Conservation (phyloP, 2,888 invertebrate genomes). For the Dysmachus trigonus region DNA sequence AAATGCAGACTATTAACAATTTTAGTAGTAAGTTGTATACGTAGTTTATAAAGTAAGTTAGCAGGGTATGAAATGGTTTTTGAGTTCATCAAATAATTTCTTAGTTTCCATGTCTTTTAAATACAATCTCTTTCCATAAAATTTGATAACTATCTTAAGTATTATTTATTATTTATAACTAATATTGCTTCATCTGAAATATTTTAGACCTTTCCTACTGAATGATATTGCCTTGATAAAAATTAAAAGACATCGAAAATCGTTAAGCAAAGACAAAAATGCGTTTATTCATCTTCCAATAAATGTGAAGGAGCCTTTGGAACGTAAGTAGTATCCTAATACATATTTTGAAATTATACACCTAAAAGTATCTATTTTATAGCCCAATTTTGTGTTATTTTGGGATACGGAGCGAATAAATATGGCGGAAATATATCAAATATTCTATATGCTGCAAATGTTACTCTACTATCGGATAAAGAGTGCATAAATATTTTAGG, state of each 20-base stretch:
- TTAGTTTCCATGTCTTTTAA: too few species aligned
- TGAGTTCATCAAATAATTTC: too few species aligned
- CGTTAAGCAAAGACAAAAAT: not conserved
- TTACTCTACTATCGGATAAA: slow-evolving; percentile 56
- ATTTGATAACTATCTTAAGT: too few species aligned
- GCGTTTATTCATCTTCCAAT: not conserved
- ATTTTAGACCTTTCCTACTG: slow-evolving; percentile 56
- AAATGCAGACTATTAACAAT: too few species aligned
- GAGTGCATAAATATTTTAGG: slow-evolving; percentile 58
- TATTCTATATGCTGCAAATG: slow-evolving; percentile 56
- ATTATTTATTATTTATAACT: too few species aligned
- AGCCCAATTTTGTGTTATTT: slow-evolving; percentile 55
- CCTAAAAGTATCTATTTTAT: not conserved
- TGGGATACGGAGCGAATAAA: slow-evolving; percentile 60
- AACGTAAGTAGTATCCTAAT: not conserved
- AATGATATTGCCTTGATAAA: slow-evolving; percentile 60
- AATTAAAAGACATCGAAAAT: slow-evolving; percentile 46
- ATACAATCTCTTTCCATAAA: too few species aligned
- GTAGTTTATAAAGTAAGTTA: too few species aligned
- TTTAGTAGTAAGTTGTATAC: too few species aligned
- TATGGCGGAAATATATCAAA: slow-evolving; percentile 59
- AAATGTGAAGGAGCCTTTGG: not conserved
- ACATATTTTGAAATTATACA: not conserved
- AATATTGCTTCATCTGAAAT: not conserved
- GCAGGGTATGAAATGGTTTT: too few species aligned